Evolutionary conservation across 2,797 vertebrate genomes (phyloP).

Genomic region (Streptopelia turtur): DNA sequence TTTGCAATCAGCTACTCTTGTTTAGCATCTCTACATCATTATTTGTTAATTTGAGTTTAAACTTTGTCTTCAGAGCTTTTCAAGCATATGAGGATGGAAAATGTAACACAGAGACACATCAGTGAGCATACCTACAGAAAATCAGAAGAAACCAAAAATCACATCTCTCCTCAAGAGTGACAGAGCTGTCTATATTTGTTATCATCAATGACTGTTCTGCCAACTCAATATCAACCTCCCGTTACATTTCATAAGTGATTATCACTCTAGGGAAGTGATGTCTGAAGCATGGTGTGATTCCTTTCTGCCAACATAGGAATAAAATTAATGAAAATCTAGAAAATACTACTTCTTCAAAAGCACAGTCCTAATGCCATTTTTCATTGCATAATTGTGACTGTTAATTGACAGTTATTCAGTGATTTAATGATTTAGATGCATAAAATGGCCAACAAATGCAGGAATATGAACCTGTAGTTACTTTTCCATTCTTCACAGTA

Average conservation of each 20-base stretch:
- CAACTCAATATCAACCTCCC: conserved; percentile 19
- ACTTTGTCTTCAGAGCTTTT: not conserved
- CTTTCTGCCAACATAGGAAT: not conserved
- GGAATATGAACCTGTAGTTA: not conserved
- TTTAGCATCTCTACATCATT: not conserved
- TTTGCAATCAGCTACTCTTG: not conserved
- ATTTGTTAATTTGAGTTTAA: not conserved
- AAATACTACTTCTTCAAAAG: not conserved
- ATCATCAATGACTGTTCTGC: not conserved
- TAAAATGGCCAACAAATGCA: not conserved
- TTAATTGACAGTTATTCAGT: not conserved
- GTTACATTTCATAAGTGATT: conserved; percentile 42
- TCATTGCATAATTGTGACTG: not conserved
- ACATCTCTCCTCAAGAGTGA: not conserved
- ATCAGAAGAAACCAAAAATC: conserved; percentile 10
- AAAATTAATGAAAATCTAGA: not conserved
- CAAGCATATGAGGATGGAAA: not conserved
- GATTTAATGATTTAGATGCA: not conserved
- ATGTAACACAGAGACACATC: not conserved
- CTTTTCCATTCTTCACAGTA: not conserved
- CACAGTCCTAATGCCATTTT: not conserved
- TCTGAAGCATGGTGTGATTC: not conserved
- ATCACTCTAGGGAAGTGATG: not conserved
- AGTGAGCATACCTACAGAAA: not conserved
- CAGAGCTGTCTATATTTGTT: not conserved